A percentile compares a stretch with the other conserved stretches of the same genome.
phyloP scores from a whole-genome alignment of 2,888 invertebrate genomes.

The Formica aserva region DNA sequence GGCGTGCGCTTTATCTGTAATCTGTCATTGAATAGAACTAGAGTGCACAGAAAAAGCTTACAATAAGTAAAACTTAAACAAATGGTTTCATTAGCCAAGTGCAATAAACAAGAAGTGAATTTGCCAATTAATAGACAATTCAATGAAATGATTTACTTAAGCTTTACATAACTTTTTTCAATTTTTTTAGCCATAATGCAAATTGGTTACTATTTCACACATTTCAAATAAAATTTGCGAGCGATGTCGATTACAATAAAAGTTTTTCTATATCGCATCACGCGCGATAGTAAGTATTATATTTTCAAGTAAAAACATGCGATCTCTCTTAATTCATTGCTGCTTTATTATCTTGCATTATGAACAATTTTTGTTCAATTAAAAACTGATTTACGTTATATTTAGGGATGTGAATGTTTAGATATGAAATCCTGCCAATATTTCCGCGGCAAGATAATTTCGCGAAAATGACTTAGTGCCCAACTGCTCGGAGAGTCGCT shows the following conservation, averaged over 20 bases:
- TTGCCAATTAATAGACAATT: background rate
- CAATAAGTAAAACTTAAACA: constrained; percentile 1
- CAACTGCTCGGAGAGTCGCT: constrained; percentile 67
- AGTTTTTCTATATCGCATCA: background rate
- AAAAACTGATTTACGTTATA: background rate
- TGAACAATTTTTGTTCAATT: background rate
- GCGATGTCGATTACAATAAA: background rate
- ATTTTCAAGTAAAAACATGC: too few relatives aligned
- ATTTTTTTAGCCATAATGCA: background rate
- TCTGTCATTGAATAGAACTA: constrained; percentile 25
- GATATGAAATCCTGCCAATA: background rate
- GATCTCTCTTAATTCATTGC: too few relatives aligned
- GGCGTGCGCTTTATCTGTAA: constrained; percentile 34
- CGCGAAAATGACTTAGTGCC: constrained; percentile 52
- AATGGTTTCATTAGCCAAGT: background rate
- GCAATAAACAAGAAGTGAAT: background rate
- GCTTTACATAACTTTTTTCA: background rate
- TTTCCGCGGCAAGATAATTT: background rate
- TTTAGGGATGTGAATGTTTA: background rate
- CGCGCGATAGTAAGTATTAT: too few relatives aligned
- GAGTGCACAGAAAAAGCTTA: background rate
- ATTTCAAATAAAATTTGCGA: background rate
- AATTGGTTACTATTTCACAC: background rate
- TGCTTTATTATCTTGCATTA: background rate
- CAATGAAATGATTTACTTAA: background rate